These are phyloP conservation scores for Lepidochitona cinerea DNA, from an alignment of 2,888 invertebrate genomes.

Conservation along the genomic window DNA sequence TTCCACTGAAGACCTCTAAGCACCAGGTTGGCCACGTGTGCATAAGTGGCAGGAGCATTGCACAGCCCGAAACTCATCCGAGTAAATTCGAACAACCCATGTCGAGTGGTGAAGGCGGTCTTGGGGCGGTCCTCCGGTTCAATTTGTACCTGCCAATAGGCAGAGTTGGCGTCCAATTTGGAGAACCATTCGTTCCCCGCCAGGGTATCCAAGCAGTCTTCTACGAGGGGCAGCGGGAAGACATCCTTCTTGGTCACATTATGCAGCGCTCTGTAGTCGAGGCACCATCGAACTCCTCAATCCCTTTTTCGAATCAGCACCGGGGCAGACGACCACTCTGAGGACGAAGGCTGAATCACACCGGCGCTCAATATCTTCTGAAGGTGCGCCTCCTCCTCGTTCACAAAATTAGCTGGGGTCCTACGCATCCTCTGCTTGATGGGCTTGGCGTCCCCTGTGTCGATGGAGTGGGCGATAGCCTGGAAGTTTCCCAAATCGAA, in stretches of 20 bases:
- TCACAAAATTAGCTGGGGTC: constrained; percentile 25
- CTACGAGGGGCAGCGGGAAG: constrained; percentile 24
- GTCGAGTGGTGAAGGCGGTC: constrained; percentile 32
- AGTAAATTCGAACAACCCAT: constrained; percentile 30
- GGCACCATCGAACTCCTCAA: constrained; percentile 15
- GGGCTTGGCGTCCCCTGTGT: constrained; percentile 22
- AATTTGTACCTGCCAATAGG: constrained; percentile 27
- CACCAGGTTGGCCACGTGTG: constrained; percentile 22
- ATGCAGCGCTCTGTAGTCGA: too few species aligned
- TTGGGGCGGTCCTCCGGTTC: constrained; percentile 24
- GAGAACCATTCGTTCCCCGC: constrained; percentile 24
- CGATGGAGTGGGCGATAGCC: constrained; percentile 24
- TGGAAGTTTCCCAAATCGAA: constrained; percentile 19
- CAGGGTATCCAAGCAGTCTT: constrained; percentile 27
- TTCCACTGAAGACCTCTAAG: constrained; percentile 28
- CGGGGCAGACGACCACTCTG: constrained; percentile 29
- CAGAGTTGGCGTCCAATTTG: constrained; percentile 25
- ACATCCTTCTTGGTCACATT: constrained; percentile 23
- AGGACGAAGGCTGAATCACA: constrained; percentile 21
- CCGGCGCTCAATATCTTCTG: constrained; percentile 18
- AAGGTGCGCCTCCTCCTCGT: constrained; percentile 24
- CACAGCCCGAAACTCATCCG: constrained; percentile 35
- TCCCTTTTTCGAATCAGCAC: constrained; percentile 24
- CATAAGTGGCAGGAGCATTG: constrained; percentile 33
- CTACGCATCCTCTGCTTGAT: constrained; percentile 26